phyloP scores from a whole-genome alignment of 2,888 invertebrate species.

The Megamerina dolium region DNA sequence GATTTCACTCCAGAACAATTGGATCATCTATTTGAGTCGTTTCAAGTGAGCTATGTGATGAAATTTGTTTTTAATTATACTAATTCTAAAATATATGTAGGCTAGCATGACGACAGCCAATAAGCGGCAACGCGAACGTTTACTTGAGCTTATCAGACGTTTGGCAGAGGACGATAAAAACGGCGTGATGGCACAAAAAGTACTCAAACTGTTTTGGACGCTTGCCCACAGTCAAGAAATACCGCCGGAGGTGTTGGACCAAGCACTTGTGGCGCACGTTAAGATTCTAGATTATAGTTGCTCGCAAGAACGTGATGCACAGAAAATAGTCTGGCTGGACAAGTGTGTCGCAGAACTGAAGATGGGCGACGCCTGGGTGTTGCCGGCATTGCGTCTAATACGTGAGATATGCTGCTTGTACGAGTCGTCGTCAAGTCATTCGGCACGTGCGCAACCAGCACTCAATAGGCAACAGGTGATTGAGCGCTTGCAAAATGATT shows the following conservation, averaged over 20 bases:
- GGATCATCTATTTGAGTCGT: constrained; percentile 95
- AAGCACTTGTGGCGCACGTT: constrained; percentile 88
- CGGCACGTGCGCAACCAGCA: constrained; percentile 46
- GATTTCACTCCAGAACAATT: constrained; percentile 96
- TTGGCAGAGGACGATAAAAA: constrained; percentile 98
- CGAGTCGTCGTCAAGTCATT: constrained; percentile 58
- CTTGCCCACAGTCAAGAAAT: constrained; percentile 94
- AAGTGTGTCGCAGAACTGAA: constrained; percentile 94
- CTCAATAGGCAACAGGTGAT: constrained; percentile 69
- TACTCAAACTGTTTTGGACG: constrained; percentile 92
- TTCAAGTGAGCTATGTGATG: constrained; percentile 62
- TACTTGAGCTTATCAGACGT: constrained; percentile 88
- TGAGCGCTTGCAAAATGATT: constrained; percentile 83
- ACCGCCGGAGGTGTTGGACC: constrained; percentile 95
- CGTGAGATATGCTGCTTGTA: constrained; percentile 92
- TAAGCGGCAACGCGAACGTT: constrained; percentile 90
- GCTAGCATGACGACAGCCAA: constrained; percentile 93
- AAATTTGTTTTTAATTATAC: neutral
- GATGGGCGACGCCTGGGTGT: constrained; percentile 81
- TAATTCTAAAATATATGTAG: constrained; percentile 43
- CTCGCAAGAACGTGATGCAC: constrained; percentile 92
- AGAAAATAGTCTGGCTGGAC: constrained; percentile 92
- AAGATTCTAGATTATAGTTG: constrained; percentile 98
- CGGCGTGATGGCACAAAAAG: constrained; percentile 98
- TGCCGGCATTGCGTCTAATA: constrained; percentile 92